Base-by-base conservation (phyloP, 2,797 vertebrate genomes). In the Australoheros facetus region DNA sequence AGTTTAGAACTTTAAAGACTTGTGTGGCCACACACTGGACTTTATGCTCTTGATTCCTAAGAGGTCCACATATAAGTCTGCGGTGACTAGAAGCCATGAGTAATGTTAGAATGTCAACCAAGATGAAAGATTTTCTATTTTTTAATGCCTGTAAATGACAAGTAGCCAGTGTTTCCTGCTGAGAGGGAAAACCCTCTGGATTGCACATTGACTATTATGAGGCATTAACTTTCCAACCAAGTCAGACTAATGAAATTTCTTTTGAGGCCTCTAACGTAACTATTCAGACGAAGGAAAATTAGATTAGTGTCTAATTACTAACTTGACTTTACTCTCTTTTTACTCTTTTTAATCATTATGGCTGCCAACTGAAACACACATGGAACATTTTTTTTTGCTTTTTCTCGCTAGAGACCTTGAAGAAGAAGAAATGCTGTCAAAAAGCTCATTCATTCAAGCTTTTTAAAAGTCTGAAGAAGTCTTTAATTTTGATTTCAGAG, bases 1-100 rank as follows among this genome's bases (percentile, higher is more conserved):
- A 58, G 84, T 91, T 90, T 89, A 90, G 90, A 85, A 66, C 56
- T 83, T 90, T 62, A 83, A 86, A 90, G 85, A 85, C 78, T 23
- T 70, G 58, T 73, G 56, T 23, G 79, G 78, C 85, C 86, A 90
- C 85, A 85, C 53, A 64, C 81, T 84, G 75, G 78, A 72, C 81
- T 75, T 86, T 75, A 59, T 80, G 83, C 48, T 82, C 51, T 83
- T 83, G 72, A 88, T 79, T 79, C 83, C 59, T 62, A 82, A 88
- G 78, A 79, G 78, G 71, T 66, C 56, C 73, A 57, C 45, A 23
- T 56, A 74, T n/a, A 56, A 51, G 70, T 75, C 78, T 82, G 80
- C n/a, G 84, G 80, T 39, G 60, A 79, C 71, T 72, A 56, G 73
- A 82, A 80, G 21, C 76, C 66, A 77, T 56, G 45, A 85, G 73